A percentile compares a stretch with the other conserved stretches of the same genome.
Conservation (phyloP, 1,140 invertebrate species). For the Ectropis grisescens region DNA sequence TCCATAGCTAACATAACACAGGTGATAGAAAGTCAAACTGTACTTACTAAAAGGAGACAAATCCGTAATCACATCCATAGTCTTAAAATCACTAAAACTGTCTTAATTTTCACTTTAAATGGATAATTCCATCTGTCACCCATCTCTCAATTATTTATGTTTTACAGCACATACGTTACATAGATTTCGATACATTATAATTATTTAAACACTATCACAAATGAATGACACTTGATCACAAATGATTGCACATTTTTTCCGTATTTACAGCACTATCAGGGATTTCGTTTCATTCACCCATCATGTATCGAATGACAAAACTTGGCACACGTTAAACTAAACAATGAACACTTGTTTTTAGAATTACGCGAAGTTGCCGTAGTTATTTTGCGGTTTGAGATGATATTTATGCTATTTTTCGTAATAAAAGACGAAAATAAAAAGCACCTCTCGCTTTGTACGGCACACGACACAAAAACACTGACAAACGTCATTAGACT, state of each 20-base stretch:
- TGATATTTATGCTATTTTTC: slow-evolving; percentile 8
- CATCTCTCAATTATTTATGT: slow-evolving; percentile 47
- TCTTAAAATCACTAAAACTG: slow-evolving; percentile 16
- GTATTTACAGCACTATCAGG: slow-evolving; percentile 20
- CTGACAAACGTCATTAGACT: slow-evolving; percentile 44
- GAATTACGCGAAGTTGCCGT: too few relatives aligned
- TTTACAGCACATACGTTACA: background rate
- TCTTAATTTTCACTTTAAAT: slow-evolving; percentile 53
- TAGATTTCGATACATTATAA: slow-evolving; percentile 7
- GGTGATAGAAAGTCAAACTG: slow-evolving; percentile 6
- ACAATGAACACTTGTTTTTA: too few relatives aligned
- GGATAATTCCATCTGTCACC: slow-evolving; percentile 54
- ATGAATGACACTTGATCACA: too few relatives aligned
- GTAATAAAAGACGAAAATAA: slow-evolving; percentile 9
- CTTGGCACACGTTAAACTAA: background rate
- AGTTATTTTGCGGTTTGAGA: too few relatives aligned
- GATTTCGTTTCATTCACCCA: slow-evolving; percentile 23
- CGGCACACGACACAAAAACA: slow-evolving; percentile 45
- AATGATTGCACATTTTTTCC: slow-evolving; percentile 26
- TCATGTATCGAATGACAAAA: slow-evolving; percentile 10
- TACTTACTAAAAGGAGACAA: slow-evolving; percentile 50
- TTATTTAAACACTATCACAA: background rate
- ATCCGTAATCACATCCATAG: slow-evolving; percentile 57
- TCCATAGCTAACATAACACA: too few relatives aligned
- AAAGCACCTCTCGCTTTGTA: slow-evolving; percentile 7